Evolutionary conservation across 2,888 invertebrate genomes (phyloP).

Genomic region (Adelphocoris suturalis): DNA sequence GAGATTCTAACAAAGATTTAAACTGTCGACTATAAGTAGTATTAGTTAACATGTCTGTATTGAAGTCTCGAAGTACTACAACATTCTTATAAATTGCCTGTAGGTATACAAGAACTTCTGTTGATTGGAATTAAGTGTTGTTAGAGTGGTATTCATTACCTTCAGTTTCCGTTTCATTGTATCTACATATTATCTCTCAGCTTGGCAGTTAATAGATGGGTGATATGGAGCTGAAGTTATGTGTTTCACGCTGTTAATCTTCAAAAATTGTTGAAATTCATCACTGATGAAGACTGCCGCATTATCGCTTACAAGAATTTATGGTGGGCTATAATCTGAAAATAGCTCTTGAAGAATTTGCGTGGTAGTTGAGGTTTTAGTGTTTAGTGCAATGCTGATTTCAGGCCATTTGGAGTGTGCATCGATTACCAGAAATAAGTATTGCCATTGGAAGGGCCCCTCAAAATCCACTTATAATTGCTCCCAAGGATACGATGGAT

Average conservation of each 20-base stretch:
- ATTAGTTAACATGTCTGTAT: neutral
- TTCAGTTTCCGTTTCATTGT: too few relatives aligned
- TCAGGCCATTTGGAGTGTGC: neutral
- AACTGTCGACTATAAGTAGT: neutral
- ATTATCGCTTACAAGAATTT: too few relatives aligned
- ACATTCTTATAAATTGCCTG: neutral
- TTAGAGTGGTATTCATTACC: too few relatives aligned
- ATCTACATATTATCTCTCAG: too few relatives aligned
- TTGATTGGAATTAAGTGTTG: too few relatives aligned
- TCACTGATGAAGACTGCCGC: too few relatives aligned
- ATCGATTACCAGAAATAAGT: neutral
- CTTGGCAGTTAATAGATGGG: too few relatives aligned
- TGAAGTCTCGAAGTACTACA: neutral
- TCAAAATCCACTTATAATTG: neutral
- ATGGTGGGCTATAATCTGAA: neutral
- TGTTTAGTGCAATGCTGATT: neutral
- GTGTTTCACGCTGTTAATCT: too few relatives aligned
- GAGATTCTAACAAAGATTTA: neutral
- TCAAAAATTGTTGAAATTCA: too few relatives aligned
- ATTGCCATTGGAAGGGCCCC: neutral
- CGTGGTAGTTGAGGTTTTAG: neutral
- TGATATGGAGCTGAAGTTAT: too few relatives aligned
- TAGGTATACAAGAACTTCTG: too few relatives aligned
- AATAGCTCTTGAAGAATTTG: neutral
- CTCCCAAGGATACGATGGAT: neutral